Conservation (phyloP, 2,113 vertebrate species). For the Meriones unguiculatus region DNA sequence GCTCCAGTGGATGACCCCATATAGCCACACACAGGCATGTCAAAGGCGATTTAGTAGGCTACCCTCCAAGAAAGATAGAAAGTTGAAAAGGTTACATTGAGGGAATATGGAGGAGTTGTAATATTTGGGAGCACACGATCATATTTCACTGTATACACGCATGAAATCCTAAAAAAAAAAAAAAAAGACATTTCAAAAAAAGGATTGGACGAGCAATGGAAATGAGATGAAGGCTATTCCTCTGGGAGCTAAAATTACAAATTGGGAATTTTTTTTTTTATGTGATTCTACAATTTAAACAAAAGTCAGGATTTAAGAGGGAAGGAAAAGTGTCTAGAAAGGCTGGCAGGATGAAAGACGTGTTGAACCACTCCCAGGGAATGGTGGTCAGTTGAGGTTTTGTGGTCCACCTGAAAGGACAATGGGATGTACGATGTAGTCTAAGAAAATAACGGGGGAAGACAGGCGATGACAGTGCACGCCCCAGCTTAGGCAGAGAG, state of each 20-base stretch:
- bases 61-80: too few species aligned
- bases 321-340: constrained; percentile 3
- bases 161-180: background rate
- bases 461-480: constrained; percentile 63
- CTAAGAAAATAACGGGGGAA: constrained; percentile 37
- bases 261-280: background rate
- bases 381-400: background rate
- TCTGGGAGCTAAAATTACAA: constrained; percentile 19
- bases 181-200: background rate
- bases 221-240: constrained; percentile 17
- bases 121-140: too few species aligned
- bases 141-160: background rate
- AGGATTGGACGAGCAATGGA: background rate
- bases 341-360: background rate
- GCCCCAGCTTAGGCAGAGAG: constrained; percentile 44
- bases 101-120: background rate
- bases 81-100: background rate
- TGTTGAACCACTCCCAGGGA: background rate
- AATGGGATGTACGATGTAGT: background rate
- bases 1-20: too few species aligned
- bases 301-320: background rate
- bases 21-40: background rate
- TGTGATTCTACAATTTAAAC: constrained; percentile 12
- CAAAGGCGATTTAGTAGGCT: background rate
- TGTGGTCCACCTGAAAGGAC: constrained; percentile 32